phyloP scores from a whole-genome alignment of 2,797 vertebrate species.

The Phylloscopus collybita region DNA sequence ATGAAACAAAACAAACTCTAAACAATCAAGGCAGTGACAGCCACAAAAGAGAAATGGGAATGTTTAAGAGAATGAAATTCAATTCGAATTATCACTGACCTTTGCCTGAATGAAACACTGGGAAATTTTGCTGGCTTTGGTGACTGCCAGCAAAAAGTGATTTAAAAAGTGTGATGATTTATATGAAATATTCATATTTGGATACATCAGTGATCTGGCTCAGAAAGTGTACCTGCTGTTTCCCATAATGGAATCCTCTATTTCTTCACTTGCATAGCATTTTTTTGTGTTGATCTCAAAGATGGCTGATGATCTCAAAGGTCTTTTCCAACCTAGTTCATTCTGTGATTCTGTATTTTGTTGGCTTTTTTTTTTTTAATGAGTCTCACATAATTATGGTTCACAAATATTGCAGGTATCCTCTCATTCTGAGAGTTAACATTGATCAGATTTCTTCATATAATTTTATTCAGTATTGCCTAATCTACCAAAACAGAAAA shows the following conservation, averaged over 20 bases:
- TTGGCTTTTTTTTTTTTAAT: neutral
- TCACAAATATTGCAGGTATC: neutral
- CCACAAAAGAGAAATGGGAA: neutral
- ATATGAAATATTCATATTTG: neutral
- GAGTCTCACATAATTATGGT: neutral
- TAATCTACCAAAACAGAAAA: neutral
- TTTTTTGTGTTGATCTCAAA: neutral
- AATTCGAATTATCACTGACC: neutral
- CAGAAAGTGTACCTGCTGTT: neutral
- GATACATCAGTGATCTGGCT: neutral
- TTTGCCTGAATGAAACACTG: neutral
- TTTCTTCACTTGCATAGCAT: accelerated
- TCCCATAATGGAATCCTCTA: neutral
- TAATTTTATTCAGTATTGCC: neutral
- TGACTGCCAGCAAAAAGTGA: neutral
- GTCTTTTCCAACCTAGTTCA: neutral
- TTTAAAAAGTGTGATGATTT: neutral
- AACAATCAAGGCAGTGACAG: neutral
- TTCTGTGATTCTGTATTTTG: neutral
- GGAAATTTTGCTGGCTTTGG: neutral
- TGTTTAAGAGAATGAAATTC: neutral
- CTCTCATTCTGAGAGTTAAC: neutral
- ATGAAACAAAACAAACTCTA: neutral
- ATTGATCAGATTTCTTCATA: neutral
- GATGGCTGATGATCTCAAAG: neutral